These are phyloP conservation scores for Psammodynastes pulverulentus DNA, from an alignment of 2,113 vertebrate species.

Conservation along the genomic window DNA sequence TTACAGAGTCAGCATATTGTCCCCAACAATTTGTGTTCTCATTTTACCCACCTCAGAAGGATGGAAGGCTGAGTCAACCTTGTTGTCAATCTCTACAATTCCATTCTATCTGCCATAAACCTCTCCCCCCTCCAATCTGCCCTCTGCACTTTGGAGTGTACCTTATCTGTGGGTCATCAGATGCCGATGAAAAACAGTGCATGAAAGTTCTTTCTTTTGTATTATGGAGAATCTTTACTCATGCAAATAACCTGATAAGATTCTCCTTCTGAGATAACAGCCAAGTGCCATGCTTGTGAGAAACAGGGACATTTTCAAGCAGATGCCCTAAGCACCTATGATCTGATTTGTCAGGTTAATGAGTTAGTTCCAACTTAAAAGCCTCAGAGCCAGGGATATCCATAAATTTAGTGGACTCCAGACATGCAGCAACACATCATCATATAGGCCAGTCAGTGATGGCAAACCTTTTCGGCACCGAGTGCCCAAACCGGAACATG, in stretches of 20 bases:
- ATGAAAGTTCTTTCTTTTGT: background rate
- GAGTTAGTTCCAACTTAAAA: background rate
- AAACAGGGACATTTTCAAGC: background rate
- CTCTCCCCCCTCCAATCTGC: accelerated
- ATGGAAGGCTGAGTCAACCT: too few species aligned
- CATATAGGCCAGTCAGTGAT: too few species aligned
- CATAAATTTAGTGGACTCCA: background rate
- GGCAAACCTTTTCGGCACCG: too few species aligned
- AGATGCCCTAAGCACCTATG: background rate
- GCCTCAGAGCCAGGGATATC: background rate
- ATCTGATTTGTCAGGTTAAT: background rate
- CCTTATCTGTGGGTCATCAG: background rate
- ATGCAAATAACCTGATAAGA: background rate
- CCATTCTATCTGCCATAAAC: background rate
- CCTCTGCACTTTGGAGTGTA: background rate
- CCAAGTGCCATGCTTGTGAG: background rate
- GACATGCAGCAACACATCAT: background rate
- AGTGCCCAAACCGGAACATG: too few species aligned
- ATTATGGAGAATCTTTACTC: background rate
- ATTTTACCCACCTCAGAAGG: too few species aligned
- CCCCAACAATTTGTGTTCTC: too few species aligned
- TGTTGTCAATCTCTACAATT: too few species aligned
- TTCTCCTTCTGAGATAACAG: background rate
- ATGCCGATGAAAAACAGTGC: background rate
- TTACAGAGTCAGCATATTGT: too few species aligned